These are phyloP conservation scores for Caenorhabditis japonica DNA, from an alignment of 2,888 invertebrate genomes.

Conservation along the genomic window DNA sequence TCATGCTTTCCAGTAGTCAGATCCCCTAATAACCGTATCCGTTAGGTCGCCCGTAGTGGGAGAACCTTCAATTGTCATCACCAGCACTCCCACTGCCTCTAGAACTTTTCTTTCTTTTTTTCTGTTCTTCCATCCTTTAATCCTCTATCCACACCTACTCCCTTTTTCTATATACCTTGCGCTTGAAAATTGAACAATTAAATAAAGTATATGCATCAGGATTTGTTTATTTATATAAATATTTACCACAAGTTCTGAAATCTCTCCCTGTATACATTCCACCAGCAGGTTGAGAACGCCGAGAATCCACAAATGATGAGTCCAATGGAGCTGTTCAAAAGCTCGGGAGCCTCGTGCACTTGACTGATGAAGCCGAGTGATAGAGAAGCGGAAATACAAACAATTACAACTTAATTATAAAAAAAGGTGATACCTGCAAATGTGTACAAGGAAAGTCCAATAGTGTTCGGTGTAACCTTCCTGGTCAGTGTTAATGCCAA, in stretches of 20 bases:
- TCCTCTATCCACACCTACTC: neutral
- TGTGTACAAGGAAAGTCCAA: slow-evolving; percentile 34
- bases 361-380: slow-evolving; percentile 17
- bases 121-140: slow-evolving; percentile 1
- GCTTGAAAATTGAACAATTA: slow-evolving; percentile 47
- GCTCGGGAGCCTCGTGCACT: neutral
- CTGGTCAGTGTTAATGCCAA: slow-evolving; percentile 13
- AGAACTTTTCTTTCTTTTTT: neutral
- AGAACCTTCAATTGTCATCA: slow-evolving; percentile 14
- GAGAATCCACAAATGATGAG: slow-evolving; percentile 8
- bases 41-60: slow-evolving; percentile 46
- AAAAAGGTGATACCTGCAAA: slow-evolving; percentile 27
- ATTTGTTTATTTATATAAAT: neutral
- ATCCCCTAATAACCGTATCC: too few species aligned
- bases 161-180: slow-evolving; percentile 10
- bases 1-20: too few species aligned
- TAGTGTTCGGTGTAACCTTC: slow-evolving; percentile 22
- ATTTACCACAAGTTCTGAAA: slow-evolving; percentile 24
- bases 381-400: slow-evolving; percentile 18
- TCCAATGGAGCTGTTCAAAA: slow-evolving; percentile 4
- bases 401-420: neutral
- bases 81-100: slow-evolving; percentile 48
- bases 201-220: slow-evolving; percentile 44
- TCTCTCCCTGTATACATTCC: slow-evolving; percentile 24
- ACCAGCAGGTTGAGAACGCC: slow-evolving; percentile 14